These are phyloP conservation scores for Danio aesculapii DNA, from an alignment of 2,797 vertebrate genomes.

Conservation along the genomic window DNA sequence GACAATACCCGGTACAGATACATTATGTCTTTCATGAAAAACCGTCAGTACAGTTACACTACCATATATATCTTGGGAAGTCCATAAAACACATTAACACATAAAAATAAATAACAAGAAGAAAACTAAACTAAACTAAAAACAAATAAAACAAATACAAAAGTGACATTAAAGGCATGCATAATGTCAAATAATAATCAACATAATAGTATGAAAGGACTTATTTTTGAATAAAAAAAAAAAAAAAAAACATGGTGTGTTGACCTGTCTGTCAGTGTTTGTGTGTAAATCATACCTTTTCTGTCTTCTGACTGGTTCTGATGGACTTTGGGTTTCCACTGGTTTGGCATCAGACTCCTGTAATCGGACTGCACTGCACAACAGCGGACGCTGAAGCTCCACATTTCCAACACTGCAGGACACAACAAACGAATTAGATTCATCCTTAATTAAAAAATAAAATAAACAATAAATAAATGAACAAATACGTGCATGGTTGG, in stretches of 20 bases:
- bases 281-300: conserved; percentile 43
- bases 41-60: no score
- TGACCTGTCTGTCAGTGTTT: background rate
- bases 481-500: no score
- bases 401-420: conserved; percentile 56
- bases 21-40: no score
- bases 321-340: background rate
- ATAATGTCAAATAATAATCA: background rate
- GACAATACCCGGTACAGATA: no score
- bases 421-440: background rate
- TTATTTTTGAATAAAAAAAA: conserved; percentile 5
- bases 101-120: no score
- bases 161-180: no score
- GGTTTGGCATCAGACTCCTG: conserved; percentile 59
- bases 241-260: background rate
- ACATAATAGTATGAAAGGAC: background rate
- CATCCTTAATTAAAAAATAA: no score
- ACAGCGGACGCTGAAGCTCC: conserved; percentile 62
- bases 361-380: conserved; percentile 57
- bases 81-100: no score
- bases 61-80: no score
- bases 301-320: background rate
- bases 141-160: no score
- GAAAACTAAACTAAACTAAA: no score
- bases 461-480: no score